A percentile compares a stretch with the other conserved stretches of the same genome.
Evolutionary conservation across 2,888 invertebrate genomes (phyloP).

Genomic region (Brachynemurus nebulosus): DNA sequence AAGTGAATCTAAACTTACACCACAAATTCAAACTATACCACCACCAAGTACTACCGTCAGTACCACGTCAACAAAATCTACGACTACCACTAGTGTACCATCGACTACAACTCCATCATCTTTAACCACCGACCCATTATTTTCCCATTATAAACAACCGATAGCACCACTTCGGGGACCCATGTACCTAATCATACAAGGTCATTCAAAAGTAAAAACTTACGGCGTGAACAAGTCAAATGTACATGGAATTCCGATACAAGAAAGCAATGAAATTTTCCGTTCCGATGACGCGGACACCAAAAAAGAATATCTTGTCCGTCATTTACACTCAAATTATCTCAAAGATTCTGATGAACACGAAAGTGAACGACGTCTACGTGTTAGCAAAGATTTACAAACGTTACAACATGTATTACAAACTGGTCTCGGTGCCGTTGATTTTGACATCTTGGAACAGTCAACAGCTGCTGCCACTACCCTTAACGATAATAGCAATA

Average conservation of each 20-base stretch:
- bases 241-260: conserved; percentile 32
- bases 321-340: conserved; percentile 37
- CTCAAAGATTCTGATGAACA: conserved; percentile 22
- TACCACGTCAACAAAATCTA: conserved; percentile 17
- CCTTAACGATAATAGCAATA: background rate
- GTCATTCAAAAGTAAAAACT: conserved; percentile 74
- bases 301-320: conserved; percentile 32
- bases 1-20: conserved; percentile 16
- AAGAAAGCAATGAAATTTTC: conserved; percentile 39
- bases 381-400: conserved; percentile 26
- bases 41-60: conserved; percentile 14
- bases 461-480: conserved; percentile 12
- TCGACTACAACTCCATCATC: conserved; percentile 37
- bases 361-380: conserved; percentile 21
- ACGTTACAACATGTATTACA: conserved; percentile 29
- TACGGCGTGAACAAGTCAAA: conserved; percentile 48
- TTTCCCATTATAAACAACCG: conserved; percentile 47
- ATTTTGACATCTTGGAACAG: conserved; percentile 21
- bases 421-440: conserved; percentile 30
- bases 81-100: conserved; percentile 31
- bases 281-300: conserved; percentile 32
- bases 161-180: conserved; percentile 44
- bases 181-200: conserved; percentile 68
- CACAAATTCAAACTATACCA: conserved; percentile 15
- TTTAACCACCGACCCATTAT: conserved; percentile 44